Evolutionary conservation across 2,113 vertebrate genomes (phyloP).

Genomic region (Nipponia nippon): DNA sequence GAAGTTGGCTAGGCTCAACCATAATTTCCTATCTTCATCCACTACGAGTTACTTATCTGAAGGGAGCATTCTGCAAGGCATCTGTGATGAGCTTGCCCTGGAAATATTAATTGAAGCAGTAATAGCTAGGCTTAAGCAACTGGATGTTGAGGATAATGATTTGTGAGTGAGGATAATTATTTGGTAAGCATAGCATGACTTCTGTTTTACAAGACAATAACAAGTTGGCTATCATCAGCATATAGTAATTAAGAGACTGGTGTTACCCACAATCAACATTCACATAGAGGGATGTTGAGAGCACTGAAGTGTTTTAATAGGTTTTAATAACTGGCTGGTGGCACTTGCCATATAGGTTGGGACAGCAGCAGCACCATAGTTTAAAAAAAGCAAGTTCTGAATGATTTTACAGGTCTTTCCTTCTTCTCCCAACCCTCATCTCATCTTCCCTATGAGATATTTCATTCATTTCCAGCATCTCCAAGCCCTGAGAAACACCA

Average conservation of each 20-base stretch:
- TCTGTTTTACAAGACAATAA: neutral
- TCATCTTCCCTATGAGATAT: neutral
- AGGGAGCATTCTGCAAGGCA: neutral
- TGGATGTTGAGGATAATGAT: neutral
- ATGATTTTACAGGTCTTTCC: neutral
- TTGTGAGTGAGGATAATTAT: neutral
- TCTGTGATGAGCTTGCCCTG: neutral
- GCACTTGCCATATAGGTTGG: neutral
- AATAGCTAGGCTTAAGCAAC: neutral
- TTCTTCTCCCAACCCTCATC: neutral
- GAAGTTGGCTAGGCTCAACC: neutral
- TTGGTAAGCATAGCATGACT: neutral
- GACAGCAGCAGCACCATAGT: neutral
- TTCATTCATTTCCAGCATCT: neutral
- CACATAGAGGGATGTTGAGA: neutral
- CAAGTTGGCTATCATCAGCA: neutral
- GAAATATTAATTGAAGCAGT: neutral
- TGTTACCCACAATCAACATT: neutral
- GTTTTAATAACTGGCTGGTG: neutral
- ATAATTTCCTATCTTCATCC: neutral
- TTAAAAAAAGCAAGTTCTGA: neutral
- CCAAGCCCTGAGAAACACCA: neutral
- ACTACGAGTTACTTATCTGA: neutral
- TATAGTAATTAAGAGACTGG: neutral
- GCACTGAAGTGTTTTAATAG: neutral